Evolutionary conservation across 2,797 vertebrate species (phyloP).

Genomic region (Cynodonichthys magdalenae): DNA sequence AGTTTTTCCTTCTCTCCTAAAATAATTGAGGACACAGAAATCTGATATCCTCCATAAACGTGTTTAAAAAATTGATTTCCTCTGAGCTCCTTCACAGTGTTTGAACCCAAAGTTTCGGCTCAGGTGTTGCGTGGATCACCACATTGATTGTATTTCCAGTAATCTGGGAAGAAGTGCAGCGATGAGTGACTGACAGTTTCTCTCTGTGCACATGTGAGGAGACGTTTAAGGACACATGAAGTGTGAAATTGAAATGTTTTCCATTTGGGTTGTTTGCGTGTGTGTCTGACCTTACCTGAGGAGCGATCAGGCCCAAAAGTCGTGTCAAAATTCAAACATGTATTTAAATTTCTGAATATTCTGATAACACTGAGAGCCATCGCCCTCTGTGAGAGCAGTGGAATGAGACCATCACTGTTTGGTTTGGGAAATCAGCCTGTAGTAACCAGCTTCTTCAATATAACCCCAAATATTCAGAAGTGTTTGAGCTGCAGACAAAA

Average conservation of each 20-base stretch:
- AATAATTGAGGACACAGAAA: too few relatives aligned
- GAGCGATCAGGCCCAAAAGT: not conserved
- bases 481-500: too few relatives aligned
- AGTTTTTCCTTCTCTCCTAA: too few relatives aligned
- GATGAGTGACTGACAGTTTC: conserved; percentile 51
- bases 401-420: not conserved
- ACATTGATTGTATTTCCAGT: conserved; percentile 21
- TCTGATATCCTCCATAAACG: too few relatives aligned
- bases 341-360: conserved; percentile 47
- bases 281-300: conserved; percentile 47
- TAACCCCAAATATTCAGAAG: too few relatives aligned
- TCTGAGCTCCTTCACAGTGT: not conserved
- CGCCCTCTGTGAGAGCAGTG: conserved; percentile 2
- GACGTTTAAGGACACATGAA: conserved; percentile 57
- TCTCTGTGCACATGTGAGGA: conserved; percentile 14
- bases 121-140: conserved; percentile 48
- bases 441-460: not conserved
- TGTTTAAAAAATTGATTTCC: not conserved
- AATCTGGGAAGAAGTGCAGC: conserved; percentile 41
- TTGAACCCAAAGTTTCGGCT: conserved; percentile 44
- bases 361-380: conserved; percentile 36
- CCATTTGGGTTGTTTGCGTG: conserved; percentile 35
- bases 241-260: conserved; percentile 82
- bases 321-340: conserved; percentile 49
- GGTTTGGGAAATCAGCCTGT: not conserved